These are phyloP conservation scores for Threskiornis aethiopicus DNA, from an alignment of 2,797 vertebrate genomes.

Conservation along the genomic window DNA sequence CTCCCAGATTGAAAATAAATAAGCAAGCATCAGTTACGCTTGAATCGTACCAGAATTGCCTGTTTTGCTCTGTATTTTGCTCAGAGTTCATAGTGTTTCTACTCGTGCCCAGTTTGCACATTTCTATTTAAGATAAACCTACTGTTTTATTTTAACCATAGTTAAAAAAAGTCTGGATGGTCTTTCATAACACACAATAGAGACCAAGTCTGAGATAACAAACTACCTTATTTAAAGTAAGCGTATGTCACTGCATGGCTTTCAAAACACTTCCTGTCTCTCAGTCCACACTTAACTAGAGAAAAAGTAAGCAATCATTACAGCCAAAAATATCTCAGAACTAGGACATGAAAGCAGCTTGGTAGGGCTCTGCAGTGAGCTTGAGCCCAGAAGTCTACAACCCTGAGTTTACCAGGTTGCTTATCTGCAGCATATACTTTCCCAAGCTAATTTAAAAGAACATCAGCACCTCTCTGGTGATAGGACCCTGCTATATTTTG, in stretches of 20 bases:
- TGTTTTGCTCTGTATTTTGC: not conserved
- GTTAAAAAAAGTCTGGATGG: not conserved
- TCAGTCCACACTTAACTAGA: not conserved
- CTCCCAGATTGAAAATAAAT: not conserved
- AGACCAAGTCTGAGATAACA: not conserved
- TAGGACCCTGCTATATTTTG: not conserved
- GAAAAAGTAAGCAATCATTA: not conserved
- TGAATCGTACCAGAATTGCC: not conserved
- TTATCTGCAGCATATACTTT: not conserved
- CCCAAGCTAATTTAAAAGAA: not conserved
- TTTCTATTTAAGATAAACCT: not conserved
- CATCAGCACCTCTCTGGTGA: not conserved
- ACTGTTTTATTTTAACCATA: not conserved
- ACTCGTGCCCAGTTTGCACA: not conserved
- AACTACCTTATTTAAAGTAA: not conserved
- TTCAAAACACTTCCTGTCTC: not conserved
- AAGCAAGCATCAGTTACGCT: not conserved
- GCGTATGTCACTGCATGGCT: not conserved
- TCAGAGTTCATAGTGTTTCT: not conserved
- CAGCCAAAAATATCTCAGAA: constrained; percentile 14
- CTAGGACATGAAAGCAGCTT: not conserved
- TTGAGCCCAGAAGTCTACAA: not conserved
- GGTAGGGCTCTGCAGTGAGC: not conserved
- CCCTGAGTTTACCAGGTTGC: not conserved
- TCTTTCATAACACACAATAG: not conserved